phyloP scores from a whole-genome alignment of 1,140 invertebrate species.

The Prorops nasuta region DNA sequence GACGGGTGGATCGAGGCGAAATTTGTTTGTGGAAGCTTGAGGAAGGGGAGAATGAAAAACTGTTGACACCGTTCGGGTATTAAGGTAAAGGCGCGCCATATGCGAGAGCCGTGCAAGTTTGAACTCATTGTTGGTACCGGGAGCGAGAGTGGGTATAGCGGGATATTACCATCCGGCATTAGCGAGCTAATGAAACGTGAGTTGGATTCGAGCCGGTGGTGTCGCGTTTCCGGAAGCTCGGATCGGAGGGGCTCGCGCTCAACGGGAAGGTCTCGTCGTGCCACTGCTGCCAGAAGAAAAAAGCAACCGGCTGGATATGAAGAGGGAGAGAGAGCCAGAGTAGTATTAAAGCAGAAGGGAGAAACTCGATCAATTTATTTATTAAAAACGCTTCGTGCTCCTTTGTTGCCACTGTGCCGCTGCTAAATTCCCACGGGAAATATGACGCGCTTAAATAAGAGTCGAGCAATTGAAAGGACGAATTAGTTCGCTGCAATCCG shows the following conservation, averaged over 20 bases:
- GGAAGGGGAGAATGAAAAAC: too few species aligned
- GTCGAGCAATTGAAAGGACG: too few species aligned
- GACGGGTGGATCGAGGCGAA: too few species aligned
- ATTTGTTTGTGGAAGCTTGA: too few species aligned
- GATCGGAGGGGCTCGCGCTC: conserved; percentile 1
- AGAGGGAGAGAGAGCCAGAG: not conserved
- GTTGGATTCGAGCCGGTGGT: conserved; percentile 23
- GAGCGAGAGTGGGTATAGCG: too few species aligned
- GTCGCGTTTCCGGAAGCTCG: conserved; percentile 30
- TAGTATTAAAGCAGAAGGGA: conserved; percentile 6
- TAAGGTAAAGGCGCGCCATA: too few species aligned
- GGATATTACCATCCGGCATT: not conserved
- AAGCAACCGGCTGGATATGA: not conserved
- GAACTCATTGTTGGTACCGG: too few species aligned
- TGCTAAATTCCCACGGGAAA: conserved; percentile 32
- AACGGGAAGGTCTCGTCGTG: too few species aligned
- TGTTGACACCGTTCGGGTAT: too few species aligned
- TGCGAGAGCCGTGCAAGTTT: too few species aligned
- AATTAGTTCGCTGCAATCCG: too few species aligned
- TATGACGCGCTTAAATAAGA: conserved; percentile 17
- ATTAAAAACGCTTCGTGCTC: conserved; percentile 33
- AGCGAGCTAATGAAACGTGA: conserved; percentile 35
- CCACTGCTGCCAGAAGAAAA: conserved; percentile 6
- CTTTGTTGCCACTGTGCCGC: conserved; percentile 26
- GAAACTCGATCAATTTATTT: conserved; percentile 38